Conservation (phyloP, 2,113 vertebrate genomes). For the Catharus minimus region DNA sequence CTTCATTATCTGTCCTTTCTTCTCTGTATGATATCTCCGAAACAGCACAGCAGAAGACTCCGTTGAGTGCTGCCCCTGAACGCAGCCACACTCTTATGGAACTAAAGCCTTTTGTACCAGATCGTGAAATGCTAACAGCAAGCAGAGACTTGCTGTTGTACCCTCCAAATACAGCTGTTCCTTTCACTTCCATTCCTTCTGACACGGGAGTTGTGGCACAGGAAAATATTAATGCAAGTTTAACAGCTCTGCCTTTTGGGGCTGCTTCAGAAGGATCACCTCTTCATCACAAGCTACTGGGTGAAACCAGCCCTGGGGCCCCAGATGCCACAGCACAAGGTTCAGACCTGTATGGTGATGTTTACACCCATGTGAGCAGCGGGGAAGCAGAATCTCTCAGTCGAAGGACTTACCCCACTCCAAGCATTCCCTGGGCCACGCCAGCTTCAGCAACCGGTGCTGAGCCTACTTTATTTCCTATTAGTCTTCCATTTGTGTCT, state of each 20-base stretch:
- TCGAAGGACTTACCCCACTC: background rate
- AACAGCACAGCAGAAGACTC: slow-evolving; percentile 17
- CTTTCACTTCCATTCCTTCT: slow-evolving; percentile 34
- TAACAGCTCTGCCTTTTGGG: background rate
- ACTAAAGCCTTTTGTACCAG: slow-evolving; percentile 14
- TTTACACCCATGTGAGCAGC: background rate
- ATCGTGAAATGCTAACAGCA: slow-evolving; percentile 9
- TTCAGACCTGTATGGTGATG: background rate
- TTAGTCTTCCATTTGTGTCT: slow-evolving; percentile 12
- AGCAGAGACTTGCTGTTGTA: slow-evolving; percentile 47
- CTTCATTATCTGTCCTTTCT: slow-evolving; percentile 31
- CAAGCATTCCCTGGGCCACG: background rate
- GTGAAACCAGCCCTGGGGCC: background rate
- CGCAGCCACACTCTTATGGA: background rate
- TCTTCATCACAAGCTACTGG: background rate
- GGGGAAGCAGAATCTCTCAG: background rate
- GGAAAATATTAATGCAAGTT: background rate
- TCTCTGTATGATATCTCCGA: background rate
- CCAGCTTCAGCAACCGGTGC: background rate
- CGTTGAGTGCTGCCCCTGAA: background rate
- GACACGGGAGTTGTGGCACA: background rate
- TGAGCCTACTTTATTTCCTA: background rate
- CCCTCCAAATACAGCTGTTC: slow-evolving; percentile 18
- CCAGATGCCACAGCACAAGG: background rate
- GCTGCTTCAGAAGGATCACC: background rate